Conservation (phyloP, 2,888 invertebrate species). For the Palloptera scutellata region DNA sequence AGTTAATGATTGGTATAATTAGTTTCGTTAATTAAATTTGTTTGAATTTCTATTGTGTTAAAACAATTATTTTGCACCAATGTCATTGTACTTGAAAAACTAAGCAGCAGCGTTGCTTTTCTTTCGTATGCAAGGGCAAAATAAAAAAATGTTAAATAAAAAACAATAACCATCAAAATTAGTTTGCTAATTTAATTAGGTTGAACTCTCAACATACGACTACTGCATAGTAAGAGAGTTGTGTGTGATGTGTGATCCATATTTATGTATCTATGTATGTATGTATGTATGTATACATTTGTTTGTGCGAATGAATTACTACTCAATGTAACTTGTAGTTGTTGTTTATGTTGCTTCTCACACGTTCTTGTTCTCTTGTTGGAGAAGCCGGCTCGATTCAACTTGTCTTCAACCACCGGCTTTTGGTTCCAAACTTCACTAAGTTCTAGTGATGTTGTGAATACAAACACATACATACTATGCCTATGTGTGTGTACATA, state of each 20-base stretch:
- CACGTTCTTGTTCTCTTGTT: not conserved
- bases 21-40: no score
- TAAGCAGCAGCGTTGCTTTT: no score
- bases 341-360: no score
- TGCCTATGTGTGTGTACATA: slow-evolving; percentile 5
- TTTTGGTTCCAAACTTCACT: not conserved
- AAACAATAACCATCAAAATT: no score
- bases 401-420: slow-evolving; percentile 8
- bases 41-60: no score
- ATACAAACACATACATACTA: not conserved
- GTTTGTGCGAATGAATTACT: no score
- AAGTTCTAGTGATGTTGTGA: not conserved
- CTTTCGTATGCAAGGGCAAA: no score
- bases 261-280: not conserved
- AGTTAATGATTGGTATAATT: no score
- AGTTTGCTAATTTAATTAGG: slow-evolving; percentile 15
- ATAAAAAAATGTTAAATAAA: no score
- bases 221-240: not conserved
- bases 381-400: not conserved
- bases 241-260: not conserved
- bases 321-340: not conserved
- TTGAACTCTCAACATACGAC: not conserved
- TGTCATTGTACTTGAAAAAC: no score
- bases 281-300: not conserved
- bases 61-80: no score